Evolutionary conservation across 2,888 invertebrate genomes (phyloP), one percentile per base, ranked within the genome.

Genomic region (Mimachlamys varia): DNA sequence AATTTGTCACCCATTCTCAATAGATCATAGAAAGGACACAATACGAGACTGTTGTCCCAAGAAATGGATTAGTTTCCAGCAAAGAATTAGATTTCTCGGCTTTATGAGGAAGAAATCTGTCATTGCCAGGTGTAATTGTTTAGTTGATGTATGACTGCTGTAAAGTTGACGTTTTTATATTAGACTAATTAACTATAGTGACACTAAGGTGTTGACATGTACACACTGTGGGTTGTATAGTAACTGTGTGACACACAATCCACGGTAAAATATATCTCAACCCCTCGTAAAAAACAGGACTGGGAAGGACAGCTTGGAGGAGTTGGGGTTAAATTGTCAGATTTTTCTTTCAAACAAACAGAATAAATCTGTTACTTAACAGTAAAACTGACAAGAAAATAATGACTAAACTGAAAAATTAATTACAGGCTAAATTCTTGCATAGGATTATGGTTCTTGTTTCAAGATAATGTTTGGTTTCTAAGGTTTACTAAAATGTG

Each of bases 71-170:
- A 76, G 15, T 62, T 22, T 62, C 22, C 62, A 62, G 62, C 17
- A 62, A 62, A n/a, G 22, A n/a, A 62, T 62, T 1, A 62, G 17
- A n/a, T n/a, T 2, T 27, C 19, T 22, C n/a, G 19, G 10, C 22
- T 62, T 62, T 62, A 76, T 33, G 33, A 76, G 76, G 15, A 27
- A 76, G 0, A 13, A 76, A 76, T 76, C 33, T 76, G 33, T 76
- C 76, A 76, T 76, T 76, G 76, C 76, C 76, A 76, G 27, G 13
- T 76, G 76, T 76, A 76, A 76, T 76, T 76, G 76, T 76, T 76
- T 76, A 76, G 27, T 27, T 76, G 76, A 76, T 76, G 76, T 76
- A 76, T 76, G 10, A 76, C 33, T 12, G 22, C 33, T 33, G 27
- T 33, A 76, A 76, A 33, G 12, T 7, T 27, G 33, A 76, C 76